phyloP scores from a whole-genome alignment of 2,113 vertebrate species.

The Arizona elegans region DNA sequence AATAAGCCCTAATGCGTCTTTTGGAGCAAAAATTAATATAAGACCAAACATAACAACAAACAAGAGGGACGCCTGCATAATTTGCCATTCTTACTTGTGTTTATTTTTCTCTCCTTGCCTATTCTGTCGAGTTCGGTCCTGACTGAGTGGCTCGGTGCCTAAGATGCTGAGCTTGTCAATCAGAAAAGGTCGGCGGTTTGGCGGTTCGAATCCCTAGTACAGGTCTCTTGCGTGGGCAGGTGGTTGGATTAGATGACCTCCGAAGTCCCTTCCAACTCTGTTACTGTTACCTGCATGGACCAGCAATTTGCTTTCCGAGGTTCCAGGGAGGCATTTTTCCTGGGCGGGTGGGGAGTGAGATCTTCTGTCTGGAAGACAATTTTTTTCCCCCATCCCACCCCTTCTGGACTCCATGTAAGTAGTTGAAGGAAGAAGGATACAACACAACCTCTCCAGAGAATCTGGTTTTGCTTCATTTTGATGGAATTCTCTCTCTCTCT shows the following conservation, averaged over 20 bases:
- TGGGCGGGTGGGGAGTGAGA: neutral
- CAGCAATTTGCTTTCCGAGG: no score
- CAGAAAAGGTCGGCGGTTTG: no score
- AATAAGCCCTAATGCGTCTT: no score
- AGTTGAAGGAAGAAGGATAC: neutral
- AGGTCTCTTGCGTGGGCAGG: no score
- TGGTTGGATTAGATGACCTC: no score
- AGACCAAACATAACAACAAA: no score
- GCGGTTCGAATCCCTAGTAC: no score
- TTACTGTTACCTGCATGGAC: neutral
- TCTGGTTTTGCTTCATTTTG: neutral
- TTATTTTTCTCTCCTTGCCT: neutral
- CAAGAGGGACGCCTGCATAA: neutral
- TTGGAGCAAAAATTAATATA: no score
- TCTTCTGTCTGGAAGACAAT: neutral
- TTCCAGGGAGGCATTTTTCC: neutral
- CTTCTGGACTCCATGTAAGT: no score
- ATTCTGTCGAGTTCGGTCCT: neutral
- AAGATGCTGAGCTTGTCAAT: no score
- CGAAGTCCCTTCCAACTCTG: no score
- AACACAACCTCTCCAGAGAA: neutral
- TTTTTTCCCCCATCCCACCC: accelerated
- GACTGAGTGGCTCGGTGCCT: no score
- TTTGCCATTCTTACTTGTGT: neutral
- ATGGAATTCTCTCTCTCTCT: neutral